Evolutionary conservation across 1,140 invertebrate species (phyloP).

Genomic region (Amyelois transitella): DNA sequence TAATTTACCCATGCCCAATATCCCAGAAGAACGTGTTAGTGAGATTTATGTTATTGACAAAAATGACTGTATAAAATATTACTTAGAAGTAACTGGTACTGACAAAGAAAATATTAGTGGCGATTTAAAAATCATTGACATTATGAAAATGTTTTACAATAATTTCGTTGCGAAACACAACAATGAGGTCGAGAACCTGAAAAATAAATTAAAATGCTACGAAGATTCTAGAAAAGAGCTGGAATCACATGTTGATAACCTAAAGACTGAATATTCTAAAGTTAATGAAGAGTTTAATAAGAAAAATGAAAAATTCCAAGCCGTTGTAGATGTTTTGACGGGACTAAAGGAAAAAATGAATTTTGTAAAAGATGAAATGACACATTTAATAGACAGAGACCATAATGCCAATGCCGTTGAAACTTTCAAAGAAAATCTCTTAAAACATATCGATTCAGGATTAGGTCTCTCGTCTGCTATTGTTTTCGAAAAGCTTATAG

Average conservation of each 20-base stretch:
- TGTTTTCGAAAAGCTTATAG: constrained; percentile 38
- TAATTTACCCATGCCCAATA: constrained; percentile 27
- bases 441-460: constrained; percentile 39
- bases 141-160: constrained; percentile 56
- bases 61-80: constrained; percentile 51
- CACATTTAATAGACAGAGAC: constrained; percentile 5
- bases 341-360: constrained; percentile 22
- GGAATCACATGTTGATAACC: constrained; percentile 25
- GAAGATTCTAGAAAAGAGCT: constrained; percentile 39
- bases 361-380: constrained; percentile 12
- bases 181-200: constrained; percentile 50
- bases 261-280: constrained; percentile 25
- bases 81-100: constrained; percentile 33
- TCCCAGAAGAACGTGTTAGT: constrained; percentile 26
- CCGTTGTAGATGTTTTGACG: constrained; percentile 22
- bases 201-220: constrained; percentile 50
- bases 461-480: constrained; percentile 28
- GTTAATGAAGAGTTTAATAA: constrained; percentile 25
- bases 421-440: constrained; percentile 39
- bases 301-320: constrained; percentile 26
- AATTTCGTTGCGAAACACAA: constrained; percentile 40
- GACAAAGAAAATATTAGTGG: constrained; percentile 25
- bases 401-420: constrained; percentile 18
- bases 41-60: constrained; percentile 43
- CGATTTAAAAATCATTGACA: constrained; percentile 51